Evolutionary conservation across 2,888 invertebrate species (phyloP).

Genomic region (Eupithecia subumbrata): DNA sequence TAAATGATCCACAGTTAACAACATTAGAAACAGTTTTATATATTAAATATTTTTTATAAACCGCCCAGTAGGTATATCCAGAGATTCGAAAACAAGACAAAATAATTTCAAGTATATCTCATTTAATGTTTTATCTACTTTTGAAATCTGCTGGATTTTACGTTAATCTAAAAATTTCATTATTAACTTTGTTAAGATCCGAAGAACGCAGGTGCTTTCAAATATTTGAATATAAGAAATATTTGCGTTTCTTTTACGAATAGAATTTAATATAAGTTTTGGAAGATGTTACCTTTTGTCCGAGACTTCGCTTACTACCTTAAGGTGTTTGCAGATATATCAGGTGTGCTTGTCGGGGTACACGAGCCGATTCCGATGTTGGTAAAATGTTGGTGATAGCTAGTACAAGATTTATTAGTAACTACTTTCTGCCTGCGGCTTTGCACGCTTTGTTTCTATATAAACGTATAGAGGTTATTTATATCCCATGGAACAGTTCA

Average conservation of each 20-base stretch:
- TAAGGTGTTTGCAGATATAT: not conserved
- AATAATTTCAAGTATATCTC: not conserved
- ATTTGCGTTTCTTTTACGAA: not conserved
- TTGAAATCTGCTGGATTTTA: not conserved
- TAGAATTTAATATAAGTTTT: conserved; percentile 7
- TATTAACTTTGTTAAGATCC: conserved; percentile 3
- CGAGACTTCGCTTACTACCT: not conserved
- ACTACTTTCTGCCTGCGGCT: no score
- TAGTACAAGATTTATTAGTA: no score
- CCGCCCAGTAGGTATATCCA: no score
- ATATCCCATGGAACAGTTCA: no score
- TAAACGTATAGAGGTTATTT: no score
- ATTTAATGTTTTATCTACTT: not conserved
- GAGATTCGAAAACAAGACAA: not conserved
- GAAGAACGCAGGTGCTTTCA: conserved; percentile 7
- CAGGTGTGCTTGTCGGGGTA: not conserved
- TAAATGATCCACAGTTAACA: no score
- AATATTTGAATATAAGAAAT: conserved; percentile 11
- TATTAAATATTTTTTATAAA: no score
- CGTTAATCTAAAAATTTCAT: not conserved
- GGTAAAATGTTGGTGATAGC: no score
- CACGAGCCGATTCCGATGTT: no score
- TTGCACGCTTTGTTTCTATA: no score
- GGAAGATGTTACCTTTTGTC: not conserved
- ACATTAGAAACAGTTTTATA: no score